Base-by-base conservation (phyloP, 1,140 invertebrate species). In the Sycophila sp. region DNA sequence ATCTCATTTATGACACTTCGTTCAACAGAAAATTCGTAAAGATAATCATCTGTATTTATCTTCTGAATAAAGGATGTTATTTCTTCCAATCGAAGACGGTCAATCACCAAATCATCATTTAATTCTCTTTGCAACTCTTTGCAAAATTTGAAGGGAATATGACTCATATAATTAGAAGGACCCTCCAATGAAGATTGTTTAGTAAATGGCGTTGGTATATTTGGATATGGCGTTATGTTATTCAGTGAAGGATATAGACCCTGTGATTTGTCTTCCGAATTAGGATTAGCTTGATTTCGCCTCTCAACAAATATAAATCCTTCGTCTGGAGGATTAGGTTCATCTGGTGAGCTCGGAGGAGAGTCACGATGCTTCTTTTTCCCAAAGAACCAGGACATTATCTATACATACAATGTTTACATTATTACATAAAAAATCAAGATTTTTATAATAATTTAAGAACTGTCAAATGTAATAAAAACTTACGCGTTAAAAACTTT, bases 311-410 rank as follows among this genome's bases (percentile, higher is more conserved):
- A 73, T 59, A 83, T 78, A 47, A 78, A 84, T 28, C 79, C 82
- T 8, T 83, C 81, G 4, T 30, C 28, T 7, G 62, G 11, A 22
- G 75, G 60, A 6, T 55, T 0, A n/a, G 55, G 65, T 53, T 79
- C 72, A 5, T 78, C 78, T 6, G 77, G 73, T 1, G 80, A 76
- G 40, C 80, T 76, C 1, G 77, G 65, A 11, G 81, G 78, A 7
- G 81, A 83, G 51, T 84, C 80, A 2, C 80, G 75, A 4, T 81
- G 75, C 55, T 87, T 86, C 36, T 86, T 87, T 72, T 79, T 84
- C 3, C 84, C 82, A 74, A 87, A 87, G 6, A 86, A 78, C 85
- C 85, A 87, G 71, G 85, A 85, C 84, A 86, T 86, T 70, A 73
- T 81, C 76, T 79, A 45, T 40, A 73, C n/a, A n/a, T n/a, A n/a